Evolutionary conservation across 2,797 vertebrate genomes (phyloP), one percentile per base, ranked within the genome.

Genomic region (Sebastes hubbsi): DNA sequence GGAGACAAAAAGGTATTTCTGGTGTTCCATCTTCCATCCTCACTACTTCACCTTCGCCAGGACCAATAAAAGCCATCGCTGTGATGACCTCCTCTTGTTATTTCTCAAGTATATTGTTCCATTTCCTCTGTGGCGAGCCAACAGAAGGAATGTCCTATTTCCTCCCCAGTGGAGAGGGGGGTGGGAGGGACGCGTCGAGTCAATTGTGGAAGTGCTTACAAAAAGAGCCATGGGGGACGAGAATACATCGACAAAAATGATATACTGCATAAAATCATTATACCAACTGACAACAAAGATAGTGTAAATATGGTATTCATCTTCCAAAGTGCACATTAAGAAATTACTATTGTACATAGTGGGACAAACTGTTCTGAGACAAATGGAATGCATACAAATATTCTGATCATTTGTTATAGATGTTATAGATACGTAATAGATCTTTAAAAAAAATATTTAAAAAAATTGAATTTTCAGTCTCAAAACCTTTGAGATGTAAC

Each of bases 121-220:
- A 90, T 91, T 89, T 91, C 91, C 91, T 90, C 62, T 76, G 65
- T 38, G 72, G 42, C 49, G 4, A 85, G 82, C 82, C 87, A 70
- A 78, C 64, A 70, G 25, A 75, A 87, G 87, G 87, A 89, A 90
- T 88, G 88, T 91, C 71, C 84, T 59, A 84, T 91, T 91, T 90
- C 88, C 86, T 84, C 71, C 22, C 18, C 9, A 5, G 46, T n/a
- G 64, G 61, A 54, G 38, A 25, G 9, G 42, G 22, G 5, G 71
- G 3, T 34, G 14, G 11, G 24, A 9, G 46, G 55, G 18, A 30
- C 16, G 24, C 18, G 22, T 13, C 2, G 6, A 58, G 25, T 77
- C 67, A 73, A 8, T 62, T 78, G 68, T 78, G 81, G 59, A 22
- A 46, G 30, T 55, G 34, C 70, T 62, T 27, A 54, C 5, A 13